Base-by-base conservation (phyloP, 2,113 vertebrate genomes). In the Poeciliopsis retropinna region DNA sequence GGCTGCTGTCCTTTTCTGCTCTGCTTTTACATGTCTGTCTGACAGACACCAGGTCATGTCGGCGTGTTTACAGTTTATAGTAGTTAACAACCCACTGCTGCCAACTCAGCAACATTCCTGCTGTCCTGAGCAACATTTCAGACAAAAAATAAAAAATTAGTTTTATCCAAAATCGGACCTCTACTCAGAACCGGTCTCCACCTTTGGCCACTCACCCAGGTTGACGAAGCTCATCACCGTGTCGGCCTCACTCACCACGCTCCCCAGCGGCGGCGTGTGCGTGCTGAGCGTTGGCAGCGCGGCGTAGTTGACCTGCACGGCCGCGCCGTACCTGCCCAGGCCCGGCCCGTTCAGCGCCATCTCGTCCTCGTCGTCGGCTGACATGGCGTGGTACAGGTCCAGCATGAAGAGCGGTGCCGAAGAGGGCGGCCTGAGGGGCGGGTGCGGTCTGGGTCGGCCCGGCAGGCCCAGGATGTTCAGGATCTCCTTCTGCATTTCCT, bases 151-250 rank as follows among this genome's bases (percentile, higher is more conserved):
- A 37, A 37, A 37, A 12, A 37, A 11, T 12, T 10, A 3, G 10
- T 37, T 37, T 37, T 37, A 2, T 37, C 2, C 34, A 37, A 12
- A 37, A 37, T 37, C 34, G 10, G 12, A 47, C 17, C 44, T 19
- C 17, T 17, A 19, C 44, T 47, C 17, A 47, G 44, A 47, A 47
- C 44, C 4, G 13, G 41, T 44, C 41, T 44, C 15, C 60, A 17
- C 4, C 62, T 9, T 19, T n/a, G 2, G 51, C 11, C n/a, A 65
- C 73, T 98, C 94, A 98, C 97, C 97, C 91, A 98, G 76, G 67
- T 99, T 98, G 65, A 98, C 97, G 72, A 99, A 97, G 91, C 97
- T 98, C 95, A 99, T 97, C 80, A 98, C 96, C 0, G 97, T 97
- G 93, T 99, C 97, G 0, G 97, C 96, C 70, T 95, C 94, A 64